Percentiles rank a stretch among this genome's conserved stretches.
phyloP scores from a whole-genome alignment of 1,140 invertebrate species.

The Antheraea pernyi region DNA sequence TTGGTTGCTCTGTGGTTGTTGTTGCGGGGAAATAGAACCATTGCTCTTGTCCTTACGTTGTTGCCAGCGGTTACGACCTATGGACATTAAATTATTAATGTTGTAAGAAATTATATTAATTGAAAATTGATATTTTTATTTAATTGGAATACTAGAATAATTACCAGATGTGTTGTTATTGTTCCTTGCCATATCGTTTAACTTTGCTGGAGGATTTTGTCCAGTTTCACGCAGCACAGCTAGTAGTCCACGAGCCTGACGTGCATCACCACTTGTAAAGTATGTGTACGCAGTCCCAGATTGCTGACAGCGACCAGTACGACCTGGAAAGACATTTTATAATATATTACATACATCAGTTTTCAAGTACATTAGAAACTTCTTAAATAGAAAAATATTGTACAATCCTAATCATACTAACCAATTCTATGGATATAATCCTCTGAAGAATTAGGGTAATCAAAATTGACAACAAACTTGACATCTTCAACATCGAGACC shows the following conservation, averaged over 20 bases:
- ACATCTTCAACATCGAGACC: constrained; percentile 99
- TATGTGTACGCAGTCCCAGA: constrained; percentile 98
- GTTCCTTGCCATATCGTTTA: constrained; percentile 67
- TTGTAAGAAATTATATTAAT: no score
- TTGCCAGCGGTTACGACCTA: constrained; percentile 77
- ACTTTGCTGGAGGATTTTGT: constrained; percentile 89
- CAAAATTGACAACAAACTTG: constrained; percentile 99
- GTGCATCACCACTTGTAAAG: constrained; percentile 94
- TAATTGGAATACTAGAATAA: constrained; percentile 10
- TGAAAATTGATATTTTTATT: background rate
- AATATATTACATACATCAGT: background rate
- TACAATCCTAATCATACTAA: constrained; percentile 47
- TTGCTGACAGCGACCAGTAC: constrained; percentile 95
- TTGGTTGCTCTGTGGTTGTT: constrained; percentile 51
- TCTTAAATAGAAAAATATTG: background rate
- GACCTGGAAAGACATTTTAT: constrained; percentile 73
- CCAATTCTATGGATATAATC: constrained; percentile 99
- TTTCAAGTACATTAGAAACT: no score
- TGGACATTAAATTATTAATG: constrained; percentile 2
- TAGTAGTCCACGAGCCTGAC: constrained; percentile 94
- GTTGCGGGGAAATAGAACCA: constrained; percentile 63
- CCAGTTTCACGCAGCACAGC: constrained; percentile 95
- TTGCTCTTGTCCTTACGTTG: constrained; percentile 76
- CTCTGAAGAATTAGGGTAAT: constrained; percentile 98
- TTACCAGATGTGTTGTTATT: constrained; percentile 62